Evolutionary conservation across 2,888 invertebrate species (phyloP).

Genomic region (Pyrocoelia pectoralis): DNA sequence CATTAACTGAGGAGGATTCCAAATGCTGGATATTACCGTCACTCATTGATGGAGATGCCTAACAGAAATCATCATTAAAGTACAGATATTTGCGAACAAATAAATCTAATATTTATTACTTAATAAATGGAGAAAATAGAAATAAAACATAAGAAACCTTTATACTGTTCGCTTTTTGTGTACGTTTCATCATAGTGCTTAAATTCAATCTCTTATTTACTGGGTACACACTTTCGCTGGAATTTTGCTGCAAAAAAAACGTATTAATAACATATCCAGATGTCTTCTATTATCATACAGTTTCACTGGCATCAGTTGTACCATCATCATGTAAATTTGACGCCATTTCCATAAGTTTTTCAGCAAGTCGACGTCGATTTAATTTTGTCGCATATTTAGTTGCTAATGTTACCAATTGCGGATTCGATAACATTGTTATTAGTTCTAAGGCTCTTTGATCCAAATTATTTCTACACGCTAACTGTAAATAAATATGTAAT

Average conservation of each 20-base stretch:
- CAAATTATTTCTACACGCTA: constrained; percentile 83
- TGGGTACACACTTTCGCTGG: constrained; percentile 31
- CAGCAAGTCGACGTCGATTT: constrained; percentile 79
- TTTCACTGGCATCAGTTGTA: not conserved
- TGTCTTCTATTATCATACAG: not conserved
- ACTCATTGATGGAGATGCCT: no score
- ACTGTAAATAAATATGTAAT: constrained; percentile 61
- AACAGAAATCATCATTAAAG: no score
- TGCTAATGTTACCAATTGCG: constrained; percentile 80
- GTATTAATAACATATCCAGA: not conserved
- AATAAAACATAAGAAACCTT: not conserved
- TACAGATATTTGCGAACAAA: no score
- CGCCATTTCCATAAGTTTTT: constrained; percentile 68
- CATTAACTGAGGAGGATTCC: not conserved
- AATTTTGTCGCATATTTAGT: constrained; percentile 88
- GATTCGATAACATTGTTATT: constrained; percentile 81
- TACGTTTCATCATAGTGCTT: not conserved
- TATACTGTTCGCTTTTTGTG: not conserved
- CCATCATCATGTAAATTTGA: constrained; percentile 42
- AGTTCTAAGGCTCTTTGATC: constrained; percentile 89
- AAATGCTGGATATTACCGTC: no score
- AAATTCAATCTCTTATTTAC: constrained; percentile 39
- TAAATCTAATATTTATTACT: no score
- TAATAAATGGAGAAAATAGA: no score
- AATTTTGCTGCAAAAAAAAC: constrained; percentile 14